Evolutionary conservation across 2,113 vertebrate species (phyloP), one percentile per base, ranked within the genome.

Genomic region (Sylvietta virens): DNA sequence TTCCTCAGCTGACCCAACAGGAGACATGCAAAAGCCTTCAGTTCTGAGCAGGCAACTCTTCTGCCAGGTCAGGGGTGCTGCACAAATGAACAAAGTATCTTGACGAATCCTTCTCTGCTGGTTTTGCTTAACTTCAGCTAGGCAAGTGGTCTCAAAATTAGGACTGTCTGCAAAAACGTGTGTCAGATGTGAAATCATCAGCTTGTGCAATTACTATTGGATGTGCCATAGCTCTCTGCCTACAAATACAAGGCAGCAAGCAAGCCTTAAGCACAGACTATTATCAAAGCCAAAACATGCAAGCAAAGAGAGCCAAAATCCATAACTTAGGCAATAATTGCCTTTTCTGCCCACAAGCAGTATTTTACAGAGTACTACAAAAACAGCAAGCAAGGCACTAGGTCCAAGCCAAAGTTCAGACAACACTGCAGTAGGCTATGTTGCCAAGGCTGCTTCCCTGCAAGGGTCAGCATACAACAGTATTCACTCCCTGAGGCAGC

Each of bases 391-490:
- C n/a, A 12, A 71, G 42, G 62, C 72, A 35, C 51, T 31, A 62
- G 45, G 50, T 67, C 56, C 57, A 65, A 96, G 81, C 42, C 89
- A 83, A 96, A 94, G 94, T 88, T 80, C 91, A 94, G 64, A 27
- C 37, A 51, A 21, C 2, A 4, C 5, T 77, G 45, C 26, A 86
- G 71, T 66, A 88, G 67, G 42, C 83, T 81, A 57, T 67, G 24
- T 6, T 40, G 74, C 91, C 86, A 64, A 14, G 1, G 8, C 31
- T 28, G 71, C 57, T 42, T 56, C 30, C 24, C 66, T 13, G 0
- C 0, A 0, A 67, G 53, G 53, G 44, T 40, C 70, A 86, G 70
- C 39, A 35, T 44, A 20, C 11, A 6, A 45, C 31, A 37, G 7
- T 7, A 33, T 4, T 45, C 35, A 7, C 13, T 53, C 50, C 26